These are phyloP conservation scores for Magallana nippona DNA, from an alignment of 2,888 invertebrate genomes.

Conservation along the genomic window DNA sequence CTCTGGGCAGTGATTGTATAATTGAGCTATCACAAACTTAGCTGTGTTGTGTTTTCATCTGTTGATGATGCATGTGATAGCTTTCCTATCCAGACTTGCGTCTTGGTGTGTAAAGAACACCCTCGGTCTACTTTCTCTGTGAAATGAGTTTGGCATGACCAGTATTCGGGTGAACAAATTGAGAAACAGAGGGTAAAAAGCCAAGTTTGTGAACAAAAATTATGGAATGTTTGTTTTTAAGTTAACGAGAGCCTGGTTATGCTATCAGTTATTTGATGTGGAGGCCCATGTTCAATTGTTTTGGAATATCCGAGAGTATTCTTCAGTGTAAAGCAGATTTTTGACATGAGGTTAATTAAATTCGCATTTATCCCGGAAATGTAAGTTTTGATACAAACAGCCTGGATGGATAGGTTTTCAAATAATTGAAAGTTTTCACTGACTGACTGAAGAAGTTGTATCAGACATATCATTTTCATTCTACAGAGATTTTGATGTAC, in stretches of 20 bases:
- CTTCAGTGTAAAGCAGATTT: background rate
- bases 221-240: background rate
- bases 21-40: slow-evolving; percentile 27
- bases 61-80: slow-evolving; percentile 33
- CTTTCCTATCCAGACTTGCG: slow-evolving; percentile 7
- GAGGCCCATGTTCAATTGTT: slow-evolving; percentile 8
- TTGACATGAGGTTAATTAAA: slow-evolving; percentile 16
- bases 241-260: background rate
- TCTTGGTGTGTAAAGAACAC: background rate
- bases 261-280: background rate
- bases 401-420: background rate
- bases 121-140: background rate
- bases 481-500: background rate
- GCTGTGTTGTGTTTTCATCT: slow-evolving; percentile 27
- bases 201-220: background rate
- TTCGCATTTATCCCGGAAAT: background rate
- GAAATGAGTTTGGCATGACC: slow-evolving; percentile 5
- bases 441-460: background rate
- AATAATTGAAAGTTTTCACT: background rate
- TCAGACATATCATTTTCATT: background rate
- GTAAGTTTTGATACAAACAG: slow-evolving; percentile 16
- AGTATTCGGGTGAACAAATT: background rate
- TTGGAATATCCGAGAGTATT: background rate
- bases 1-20: slow-evolving; percentile 31
- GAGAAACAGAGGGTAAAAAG: background rate